Evolutionary conservation across 1,140 invertebrate genomes (phyloP), one percentile per base, ranked within the genome.

Genomic region (Heliothis subflexa): DNA sequence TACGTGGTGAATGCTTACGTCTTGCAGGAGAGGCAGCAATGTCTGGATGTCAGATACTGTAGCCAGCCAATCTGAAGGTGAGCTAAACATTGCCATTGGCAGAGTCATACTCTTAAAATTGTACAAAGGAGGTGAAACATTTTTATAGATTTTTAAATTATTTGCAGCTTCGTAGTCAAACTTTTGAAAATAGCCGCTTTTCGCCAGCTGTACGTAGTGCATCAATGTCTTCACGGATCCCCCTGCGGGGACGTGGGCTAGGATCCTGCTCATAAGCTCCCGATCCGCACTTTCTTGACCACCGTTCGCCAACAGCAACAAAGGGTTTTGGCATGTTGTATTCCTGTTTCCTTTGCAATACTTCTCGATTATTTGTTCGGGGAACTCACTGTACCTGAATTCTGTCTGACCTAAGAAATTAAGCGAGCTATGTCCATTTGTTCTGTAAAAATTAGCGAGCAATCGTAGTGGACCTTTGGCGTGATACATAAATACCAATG

Each of bases 81-180:
- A 96, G 81, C 95, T 96, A 81, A 96, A 96, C 0, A 97, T 78
- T 9, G 95, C 95, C 11, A 96, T 91, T 45, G 96, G 97, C 16
- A 95, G 89, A 28, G 86, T 95, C 3, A 97, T 95, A 72, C 95
- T 95, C 68, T 94, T 89, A 2, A 97, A 83, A 45, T 95, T 83
- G 83, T 97, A 97, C 5, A 91, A 86, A 0, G 96, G 97, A 3
- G 97, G 96, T 25, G 85, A 89, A 0, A 89, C 74, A 75, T 93
- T 94, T 1, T 91, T 89, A 80, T 95, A 95, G 52, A 79, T 84
- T 81, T 84, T 88, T 14, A 90, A 62, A 84, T 95, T 95, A 95
- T 95, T 86, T 97, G 97, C 1, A 95, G 95, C 28, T 1, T 96
- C 97, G 83, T 96, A 97, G 85, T 97, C 96, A 80, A 95, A 97